Evolutionary conservation across 2,113 vertebrate genomes (phyloP), one percentile per base, ranked within the genome.

Genomic region (Eurystomus gularis): DNA sequence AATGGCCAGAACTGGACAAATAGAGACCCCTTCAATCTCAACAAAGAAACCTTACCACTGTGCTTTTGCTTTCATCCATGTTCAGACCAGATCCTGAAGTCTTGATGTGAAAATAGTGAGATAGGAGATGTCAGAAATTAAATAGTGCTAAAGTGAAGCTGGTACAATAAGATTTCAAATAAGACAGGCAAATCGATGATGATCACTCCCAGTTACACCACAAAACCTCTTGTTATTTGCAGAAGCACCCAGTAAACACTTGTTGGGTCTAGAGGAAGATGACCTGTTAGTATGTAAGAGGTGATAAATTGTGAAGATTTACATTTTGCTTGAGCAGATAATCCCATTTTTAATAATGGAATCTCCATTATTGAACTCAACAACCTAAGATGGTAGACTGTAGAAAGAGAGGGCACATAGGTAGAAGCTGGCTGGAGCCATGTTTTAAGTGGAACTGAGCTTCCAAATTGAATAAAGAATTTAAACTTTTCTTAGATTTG

Each of bases 331-430:
- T 60, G 71, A 83, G 46, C 25, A 80, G 48, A 72, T 24, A 51
- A 33, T 68, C 29, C 18, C 4, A 2, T 39, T 55, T 60, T 52
- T 17, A 72, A 40, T 13, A 37, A 51, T 5, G 4, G 46, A n/a
- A 66, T 35, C n/a, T 68, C 33, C 1, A 14, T 26, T 60, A 46
- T 11, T 48, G 46, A 66, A 39, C 46, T 46, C 18, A 26, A 12
- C 13, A 61, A 33, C 9, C 4, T 49, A 11, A 42, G 49, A 17
- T 0, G 0, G 14, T 5, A 58, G 26, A 25, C 28, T 1, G 0
- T 7, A 40, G 66, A 26, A 61, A 39, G 61, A 42, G 23, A 51
- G 46, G 79, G 44, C 13, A 4, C 52, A 13, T 3, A 68, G 65
- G 51, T 19, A 16, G n/a, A 68, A 83, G 40, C 23, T 68, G 62